Percentiles rank a stretch among this genome's conserved stretches.
Conservation (phyloP, 1,140 invertebrate species). For the Zaprionus taronus region DNA sequence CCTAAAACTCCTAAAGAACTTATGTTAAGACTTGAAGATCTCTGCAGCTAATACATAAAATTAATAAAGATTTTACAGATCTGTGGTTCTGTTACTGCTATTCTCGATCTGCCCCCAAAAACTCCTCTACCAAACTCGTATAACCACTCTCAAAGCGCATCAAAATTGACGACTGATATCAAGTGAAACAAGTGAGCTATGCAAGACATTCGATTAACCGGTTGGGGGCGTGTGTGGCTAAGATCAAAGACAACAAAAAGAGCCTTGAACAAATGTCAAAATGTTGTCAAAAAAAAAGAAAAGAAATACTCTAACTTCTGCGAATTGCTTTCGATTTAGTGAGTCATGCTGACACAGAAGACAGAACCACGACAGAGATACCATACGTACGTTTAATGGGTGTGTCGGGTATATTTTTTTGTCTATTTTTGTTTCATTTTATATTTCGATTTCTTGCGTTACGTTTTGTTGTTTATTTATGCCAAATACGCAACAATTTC, state of each 20-base stretch:
- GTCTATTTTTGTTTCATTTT: constrained; percentile 8
- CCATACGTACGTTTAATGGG: constrained; percentile 8
- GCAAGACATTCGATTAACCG: constrained; percentile 39
- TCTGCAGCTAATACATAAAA: no score
- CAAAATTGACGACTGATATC: not conserved
- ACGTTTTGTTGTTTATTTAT: constrained; percentile 30
- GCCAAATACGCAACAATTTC: constrained; percentile 5
- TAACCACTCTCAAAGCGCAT: not conserved
- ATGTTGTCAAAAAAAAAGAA: constrained; percentile 17
- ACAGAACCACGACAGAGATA: not conserved
- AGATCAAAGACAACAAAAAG: constrained; percentile 38
- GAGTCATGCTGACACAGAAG: constrained; percentile 30
- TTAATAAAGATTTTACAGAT: no score
- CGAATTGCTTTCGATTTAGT: constrained; percentile 17
- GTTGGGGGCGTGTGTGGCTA: constrained; percentile 38
- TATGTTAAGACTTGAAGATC: no score
- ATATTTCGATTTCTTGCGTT: constrained; percentile 1
- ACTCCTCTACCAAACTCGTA: not conserved
- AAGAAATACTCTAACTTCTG: constrained; percentile 1
- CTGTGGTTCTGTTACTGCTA: no score
- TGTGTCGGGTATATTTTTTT: constrained; percentile 18
- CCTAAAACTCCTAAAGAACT: not conserved
- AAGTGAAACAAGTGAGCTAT: constrained; percentile 7
- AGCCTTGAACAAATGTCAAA: constrained; percentile 65
- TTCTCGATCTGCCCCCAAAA: not conserved